Base-by-base conservation (phyloP, 2,113 vertebrate genomes). In the Calidris pygmaea region DNA sequence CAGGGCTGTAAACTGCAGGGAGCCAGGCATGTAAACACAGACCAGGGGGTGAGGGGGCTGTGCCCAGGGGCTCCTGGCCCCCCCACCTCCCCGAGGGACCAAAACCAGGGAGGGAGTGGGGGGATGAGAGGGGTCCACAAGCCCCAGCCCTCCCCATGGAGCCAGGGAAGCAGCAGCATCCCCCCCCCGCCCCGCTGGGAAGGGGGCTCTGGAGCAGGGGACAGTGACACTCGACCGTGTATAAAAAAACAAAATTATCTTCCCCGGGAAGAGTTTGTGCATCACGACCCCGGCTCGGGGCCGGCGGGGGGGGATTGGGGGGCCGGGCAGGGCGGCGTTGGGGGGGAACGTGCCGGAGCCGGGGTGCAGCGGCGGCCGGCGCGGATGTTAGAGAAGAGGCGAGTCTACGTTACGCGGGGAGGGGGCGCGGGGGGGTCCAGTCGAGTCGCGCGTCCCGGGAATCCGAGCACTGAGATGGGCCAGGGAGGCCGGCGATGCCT, bases 1-100 rank as follows among this genome's bases (percentile, higher is more conserved):
- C 7, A 3, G 88, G 96, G 92, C 95, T 95, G 96, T 96, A 97
- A 97, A 97, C 96, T 97, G 95, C 91, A 94, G 95, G 91, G 87
- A 93, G 87, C 89, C 2, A 14, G 95, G 91, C 91, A 90, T 96
- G 96, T 96, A 96, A 96, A 96, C 95, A 94, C 84, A 96, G 95
- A 96, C 68, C 43, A 34, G 89, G 95, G 68, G 22, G 58, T 20
- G 26, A 34, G 63, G 73, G 70, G 21, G 30, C 70, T 1, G 9
- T 63, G 48, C 91, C 87, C 6, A 2, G 79, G 67, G 83, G 35
- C 63, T 73, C 65, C 71, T 5, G 4, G 27, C 43, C 90, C 77
- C 81, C 76, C 75, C 75, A 41, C 68, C 75, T 58, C 77, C 94
- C 66, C 72, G 3, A 67, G 21, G 50, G 89, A 87, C 94, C 66